Evolutionary conservation across 2,113 vertebrate species (phyloP).

Genomic region (Piprites chloris): DNA sequence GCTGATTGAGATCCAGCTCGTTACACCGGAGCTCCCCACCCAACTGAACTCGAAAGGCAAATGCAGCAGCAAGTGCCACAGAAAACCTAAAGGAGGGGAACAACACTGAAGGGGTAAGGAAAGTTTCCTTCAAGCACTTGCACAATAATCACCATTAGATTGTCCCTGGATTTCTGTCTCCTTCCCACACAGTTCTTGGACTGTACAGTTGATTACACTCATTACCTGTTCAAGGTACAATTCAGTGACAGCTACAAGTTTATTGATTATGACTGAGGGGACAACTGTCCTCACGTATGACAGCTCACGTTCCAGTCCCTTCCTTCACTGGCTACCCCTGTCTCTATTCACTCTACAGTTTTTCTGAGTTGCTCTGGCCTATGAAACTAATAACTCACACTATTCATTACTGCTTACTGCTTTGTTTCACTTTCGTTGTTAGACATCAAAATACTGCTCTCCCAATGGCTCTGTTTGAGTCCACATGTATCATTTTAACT

Average conservation of each 20-base stretch:
- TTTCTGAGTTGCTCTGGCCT: background rate
- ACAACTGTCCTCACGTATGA: fast-evolving
- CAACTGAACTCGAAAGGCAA: background rate
- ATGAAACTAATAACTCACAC: background rate
- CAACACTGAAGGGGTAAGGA: background rate
- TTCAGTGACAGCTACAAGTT: background rate
- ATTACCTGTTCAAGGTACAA: background rate
- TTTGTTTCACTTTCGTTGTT: background rate
- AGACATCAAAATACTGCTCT: background rate
- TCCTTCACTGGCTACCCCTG: background rate
- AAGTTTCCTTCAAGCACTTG: background rate
- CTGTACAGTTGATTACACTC: background rate
- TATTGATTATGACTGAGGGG: background rate
- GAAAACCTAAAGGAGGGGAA: background rate
- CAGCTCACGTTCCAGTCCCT: background rate
- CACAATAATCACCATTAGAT: background rate
- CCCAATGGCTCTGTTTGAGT: background rate
- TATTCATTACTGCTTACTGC: background rate
- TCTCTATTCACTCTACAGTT: background rate
- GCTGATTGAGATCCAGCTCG: background rate
- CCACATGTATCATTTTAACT: background rate
- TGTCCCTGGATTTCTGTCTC: background rate
- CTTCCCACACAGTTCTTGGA: background rate
- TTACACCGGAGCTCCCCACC: background rate
- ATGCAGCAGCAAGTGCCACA: background rate